Percentiles rank a stretch among this genome's conserved stretches.
These are phyloP conservation scores for human DNA, from an alignment of 2,113 vertebrate species.

Conservation along the genomic window GRCh38 chr7:85836001-85836500, in stretches of 20 bases:
- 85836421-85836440: no score
- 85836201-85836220: not conserved
- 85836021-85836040: not conserved
- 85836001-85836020: not conserved
- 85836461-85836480: no score
- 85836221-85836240: not conserved
- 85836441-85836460: no score
- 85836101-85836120: not conserved
- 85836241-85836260: not conserved
- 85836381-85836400: no score
- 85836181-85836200: not conserved
- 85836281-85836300: not conserved
- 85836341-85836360: no score
- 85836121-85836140: not conserved
- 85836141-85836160: not conserved
- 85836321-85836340: not conserved
- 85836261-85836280: not conserved
- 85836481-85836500: no score
- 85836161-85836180: not conserved
- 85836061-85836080: not conserved
- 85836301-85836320: not conserved
- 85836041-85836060: not conserved
- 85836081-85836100: not conserved
- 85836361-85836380: no score
- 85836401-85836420: no score